Base-by-base conservation (phyloP, 1,140 invertebrate species). In the Caenorhabditis elegans region DNA sequence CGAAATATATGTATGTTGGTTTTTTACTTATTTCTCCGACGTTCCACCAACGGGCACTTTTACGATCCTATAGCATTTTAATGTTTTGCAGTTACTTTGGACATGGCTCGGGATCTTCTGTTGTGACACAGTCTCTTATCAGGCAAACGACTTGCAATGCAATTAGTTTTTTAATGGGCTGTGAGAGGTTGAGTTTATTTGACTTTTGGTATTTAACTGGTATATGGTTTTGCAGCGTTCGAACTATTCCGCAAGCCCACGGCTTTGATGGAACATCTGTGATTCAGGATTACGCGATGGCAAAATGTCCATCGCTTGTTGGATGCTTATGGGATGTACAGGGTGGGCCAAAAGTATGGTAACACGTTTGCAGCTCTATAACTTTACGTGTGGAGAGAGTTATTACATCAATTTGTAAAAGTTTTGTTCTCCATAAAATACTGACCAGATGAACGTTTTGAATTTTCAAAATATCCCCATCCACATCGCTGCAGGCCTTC, bases 321-420 rank as follows among this genome's bases (percentile, higher is more conserved):
- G 87, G 87, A 13, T 88, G 87, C 28, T 75, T 88, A 13, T 88
- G 87, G 87, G n/a, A n/a, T n/a, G n/a, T n/a, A n/a, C n/a, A n/a
- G n/a, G n/a, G n/a, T n/a, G n/a, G n/a, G n/a, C n/a, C n/a, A n/a
- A n/a, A n/a, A n/a, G n/a, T n/a, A n/a, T n/a, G n/a, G n/a, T n/a
- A n/a, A n/a, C n/a, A n/a, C n/a, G n/a, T n/a, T n/a, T n/a, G n/a
- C n/a, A n/a, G n/a, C n/a, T n/a, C n/a, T n/a, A n/a, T n/a, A n/a
- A n/a, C n/a, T n/a, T n/a, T n/a, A n/a, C n/a, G n/a, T n/a, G n/a
- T n/a, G n/a, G n/a, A n/a, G n/a, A n/a, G n/a, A n/a, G n/a, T n/a
- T n/a, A n/a, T n/a, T n/a, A n/a, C n/a, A n/a, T n/a, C n/a, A n/a
- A n/a, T n/a, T n/a, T n/a, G n/a, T n/a, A n/a, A n/a, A n/a, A n/a